Conservation (phyloP, 2,888 invertebrate genomes). For the Seira musarum region DNA sequence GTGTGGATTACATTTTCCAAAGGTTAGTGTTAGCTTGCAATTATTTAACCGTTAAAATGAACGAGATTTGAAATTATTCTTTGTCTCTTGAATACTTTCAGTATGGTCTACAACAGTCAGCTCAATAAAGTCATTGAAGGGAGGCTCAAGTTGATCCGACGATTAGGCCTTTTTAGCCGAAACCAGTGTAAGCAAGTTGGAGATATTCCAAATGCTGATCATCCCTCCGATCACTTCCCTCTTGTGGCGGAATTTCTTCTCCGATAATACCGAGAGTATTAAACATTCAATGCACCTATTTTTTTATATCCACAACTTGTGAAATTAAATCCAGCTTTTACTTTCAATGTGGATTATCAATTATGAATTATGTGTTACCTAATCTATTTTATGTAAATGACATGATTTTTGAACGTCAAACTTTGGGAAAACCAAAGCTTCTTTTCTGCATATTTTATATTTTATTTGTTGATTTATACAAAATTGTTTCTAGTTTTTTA, state of each 20-base stretch:
- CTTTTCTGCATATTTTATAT: too few relatives aligned
- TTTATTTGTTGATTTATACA: too few relatives aligned
- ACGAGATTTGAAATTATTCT: conserved; percentile 13
- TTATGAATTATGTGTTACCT: too few relatives aligned
- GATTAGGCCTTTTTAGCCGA: conserved; percentile 80
- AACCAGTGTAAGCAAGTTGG: conserved; percentile 76
- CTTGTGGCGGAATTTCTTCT: conserved; percentile 83
- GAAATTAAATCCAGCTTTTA: too few relatives aligned
- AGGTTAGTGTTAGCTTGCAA: conserved; percentile 73
- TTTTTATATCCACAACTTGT: too few relatives aligned
- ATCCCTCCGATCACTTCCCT: conserved; percentile 89
- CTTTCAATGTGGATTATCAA: too few relatives aligned
- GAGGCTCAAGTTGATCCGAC: conserved; percentile 77
- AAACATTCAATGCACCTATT: too few relatives aligned
- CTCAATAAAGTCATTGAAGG: conserved; percentile 71
- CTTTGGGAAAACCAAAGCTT: too few relatives aligned
- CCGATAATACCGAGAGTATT: not conserved
- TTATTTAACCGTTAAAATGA: conserved; percentile 2
- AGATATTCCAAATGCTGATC: conserved; percentile 81
- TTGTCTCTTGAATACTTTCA: too few relatives aligned
- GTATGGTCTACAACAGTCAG: conserved; percentile 62
- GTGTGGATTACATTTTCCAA: conserved; percentile 94
- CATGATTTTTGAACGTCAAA: too few relatives aligned
- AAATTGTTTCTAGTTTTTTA: too few relatives aligned
- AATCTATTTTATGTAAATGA: too few relatives aligned